Percentiles rank a stretch among this genome's conserved stretches.
phyloP scores from a whole-genome alignment of 2,888 invertebrate genomes.

The Amiota minor region DNA sequence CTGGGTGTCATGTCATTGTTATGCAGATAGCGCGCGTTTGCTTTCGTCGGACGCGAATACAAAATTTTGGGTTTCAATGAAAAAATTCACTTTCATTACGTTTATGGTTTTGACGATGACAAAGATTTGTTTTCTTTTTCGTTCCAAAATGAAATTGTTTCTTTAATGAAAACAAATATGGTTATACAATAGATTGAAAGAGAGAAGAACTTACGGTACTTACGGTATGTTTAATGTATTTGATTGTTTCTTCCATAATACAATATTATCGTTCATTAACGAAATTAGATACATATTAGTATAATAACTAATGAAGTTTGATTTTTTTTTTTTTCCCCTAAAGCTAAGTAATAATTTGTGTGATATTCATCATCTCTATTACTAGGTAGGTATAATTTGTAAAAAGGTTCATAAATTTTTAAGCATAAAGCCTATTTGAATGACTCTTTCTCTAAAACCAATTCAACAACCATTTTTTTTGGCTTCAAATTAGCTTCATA shows the following conservation, averaged over 20 bases:
- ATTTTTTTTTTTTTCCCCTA: background rate
- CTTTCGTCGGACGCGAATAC: slow-evolving; percentile 1
- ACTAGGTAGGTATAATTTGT: too few relatives aligned
- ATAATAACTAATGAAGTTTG: background rate
- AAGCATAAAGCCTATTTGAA: too few relatives aligned
- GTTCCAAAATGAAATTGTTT: background rate
- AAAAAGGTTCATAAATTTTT: too few relatives aligned
- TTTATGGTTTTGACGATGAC: slow-evolving; percentile 36
- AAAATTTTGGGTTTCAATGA: slow-evolving; percentile 54
- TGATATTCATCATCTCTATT: too few relatives aligned
- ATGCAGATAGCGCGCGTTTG: slow-evolving; percentile 50
- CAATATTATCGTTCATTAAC: background rate
- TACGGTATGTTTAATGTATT: background rate
- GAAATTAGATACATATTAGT: background rate
- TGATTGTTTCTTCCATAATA: background rate
- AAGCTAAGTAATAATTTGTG: background rate
- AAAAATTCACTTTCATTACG: slow-evolving; percentile 65
- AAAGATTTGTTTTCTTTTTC: background rate
- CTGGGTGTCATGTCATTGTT: slow-evolving; percentile 43
- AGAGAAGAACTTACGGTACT: slow-evolving; percentile 6
- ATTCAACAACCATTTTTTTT: too few relatives aligned
- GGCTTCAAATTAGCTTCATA: too few relatives aligned
- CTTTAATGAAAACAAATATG: background rate
- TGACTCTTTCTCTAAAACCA: too few relatives aligned
- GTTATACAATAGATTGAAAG: background rate